Percentiles rank a stretch among this genome's conserved stretches.
These are phyloP conservation scores for Stichopus chloronotus DNA, from an alignment of 35 echinoderm and acorn worm genomes.

Conservation along the genomic window DNA sequence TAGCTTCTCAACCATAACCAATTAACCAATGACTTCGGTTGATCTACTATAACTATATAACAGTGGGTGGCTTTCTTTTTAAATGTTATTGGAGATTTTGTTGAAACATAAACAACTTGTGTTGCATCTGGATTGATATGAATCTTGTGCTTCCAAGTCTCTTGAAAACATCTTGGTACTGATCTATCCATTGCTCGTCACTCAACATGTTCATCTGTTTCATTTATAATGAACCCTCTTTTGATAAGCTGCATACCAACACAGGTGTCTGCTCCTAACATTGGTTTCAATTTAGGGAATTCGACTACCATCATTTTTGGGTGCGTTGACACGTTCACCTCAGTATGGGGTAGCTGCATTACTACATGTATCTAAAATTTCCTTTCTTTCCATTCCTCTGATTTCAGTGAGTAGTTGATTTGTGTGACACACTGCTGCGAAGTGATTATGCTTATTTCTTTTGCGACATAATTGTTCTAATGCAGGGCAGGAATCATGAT, in stretches of 20 bases:
- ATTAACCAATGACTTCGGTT: not conserved
- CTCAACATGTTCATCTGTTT: not conserved
- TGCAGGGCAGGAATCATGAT: conserved; percentile 29
- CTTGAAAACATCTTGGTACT: conserved; percentile 40
- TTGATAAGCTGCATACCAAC: not conserved
- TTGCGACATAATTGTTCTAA: not conserved
- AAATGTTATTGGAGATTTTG: not conserved
- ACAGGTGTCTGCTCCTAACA: not conserved
- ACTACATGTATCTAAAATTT: not conserved
- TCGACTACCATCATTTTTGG: too few species aligned
- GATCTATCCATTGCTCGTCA: not conserved
- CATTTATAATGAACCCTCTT: not conserved
- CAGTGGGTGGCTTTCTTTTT: not conserved
- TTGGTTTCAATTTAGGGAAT: not conserved
- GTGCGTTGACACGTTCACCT: too few species aligned
- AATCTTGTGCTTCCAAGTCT: conserved; percentile 18
- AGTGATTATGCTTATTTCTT: conserved; percentile 14
- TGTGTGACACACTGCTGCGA: not conserved
- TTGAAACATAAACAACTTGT: not conserved
- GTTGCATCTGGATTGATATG: conserved; percentile 2
- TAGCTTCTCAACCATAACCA: too few species aligned
- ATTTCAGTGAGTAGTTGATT: not conserved
- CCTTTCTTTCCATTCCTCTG: not conserved
- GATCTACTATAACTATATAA: not conserved
- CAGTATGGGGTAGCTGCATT: not conserved